A percentile compares a stretch with the other conserved stretches of the same genome.
Conservation (phyloP, 2,888 invertebrate species). For the Ophonus ardosiacus region DNA sequence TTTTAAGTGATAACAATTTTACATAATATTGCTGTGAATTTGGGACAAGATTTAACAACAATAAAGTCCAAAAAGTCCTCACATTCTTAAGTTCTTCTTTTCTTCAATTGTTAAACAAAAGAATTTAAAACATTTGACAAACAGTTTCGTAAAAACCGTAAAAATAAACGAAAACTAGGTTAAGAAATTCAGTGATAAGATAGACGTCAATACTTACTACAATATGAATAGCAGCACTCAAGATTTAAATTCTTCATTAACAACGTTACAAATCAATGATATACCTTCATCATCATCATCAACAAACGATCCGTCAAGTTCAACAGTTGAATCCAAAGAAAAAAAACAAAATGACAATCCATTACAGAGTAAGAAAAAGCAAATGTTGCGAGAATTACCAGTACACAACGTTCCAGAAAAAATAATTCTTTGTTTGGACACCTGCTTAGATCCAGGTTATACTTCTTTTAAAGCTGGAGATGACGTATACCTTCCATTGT, state of each 20-base stretch:
- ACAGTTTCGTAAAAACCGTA: not conserved
- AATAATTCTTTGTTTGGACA: slow-evolving; percentile 82
- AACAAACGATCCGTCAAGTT: not conserved
- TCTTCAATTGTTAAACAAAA: not conserved
- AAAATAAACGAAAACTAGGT: not conserved
- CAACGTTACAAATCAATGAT: slow-evolving; percentile 17
- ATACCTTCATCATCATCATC: slow-evolving; percentile 1
- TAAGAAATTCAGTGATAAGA: slow-evolving; percentile 1
- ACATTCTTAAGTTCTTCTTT: not conserved
- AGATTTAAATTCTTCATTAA: slow-evolving; percentile 30
- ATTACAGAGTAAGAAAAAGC: not conserved
- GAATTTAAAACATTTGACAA: not conserved
- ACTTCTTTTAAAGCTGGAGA: slow-evolving; percentile 78
- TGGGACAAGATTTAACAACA: too few species aligned
- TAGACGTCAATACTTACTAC: not conserved
- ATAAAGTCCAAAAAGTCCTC: too few species aligned
- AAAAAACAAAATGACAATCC: not conserved
- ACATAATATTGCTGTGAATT: too few species aligned
- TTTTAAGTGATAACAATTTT: too few species aligned
- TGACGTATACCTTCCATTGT: slow-evolving; percentile 78
- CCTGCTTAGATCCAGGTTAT: slow-evolving; percentile 78
- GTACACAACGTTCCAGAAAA: slow-evolving; percentile 80
- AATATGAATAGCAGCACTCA: slow-evolving; percentile 15
- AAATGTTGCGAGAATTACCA: slow-evolving; percentile 70
- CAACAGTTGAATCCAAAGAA: not conserved